Conservation (phyloP, 2,113 vertebrate genomes). For the Thymallus thymallus region DNA sequence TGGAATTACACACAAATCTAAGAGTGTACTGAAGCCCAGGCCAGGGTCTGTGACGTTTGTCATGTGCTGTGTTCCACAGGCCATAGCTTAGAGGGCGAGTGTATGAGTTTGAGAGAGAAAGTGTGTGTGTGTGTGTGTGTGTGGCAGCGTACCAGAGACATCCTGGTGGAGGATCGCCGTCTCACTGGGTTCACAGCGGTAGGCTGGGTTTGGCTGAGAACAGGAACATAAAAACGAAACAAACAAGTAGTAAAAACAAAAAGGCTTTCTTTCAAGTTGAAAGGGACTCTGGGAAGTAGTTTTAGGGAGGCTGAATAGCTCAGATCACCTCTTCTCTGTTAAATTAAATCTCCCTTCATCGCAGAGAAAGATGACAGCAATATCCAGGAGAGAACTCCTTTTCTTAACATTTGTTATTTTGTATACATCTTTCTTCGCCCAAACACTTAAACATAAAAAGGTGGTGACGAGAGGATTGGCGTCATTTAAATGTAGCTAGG, state of each 20-base stretch:
- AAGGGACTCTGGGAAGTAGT: neutral
- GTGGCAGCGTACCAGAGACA: slow-evolving; percentile 84
- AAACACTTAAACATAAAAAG: too few relatives aligned
- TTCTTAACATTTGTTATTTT: neutral
- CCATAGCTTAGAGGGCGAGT: neutral
- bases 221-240: slow-evolving; percentile 22
- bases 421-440: too few relatives aligned
- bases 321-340: too few relatives aligned
- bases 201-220: slow-evolving; percentile 82
- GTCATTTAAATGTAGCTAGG: slow-evolving; percentile 4
- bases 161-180: slow-evolving; percentile 86
- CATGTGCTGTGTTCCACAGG: slow-evolving; percentile 1
- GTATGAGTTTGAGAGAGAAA: neutral
- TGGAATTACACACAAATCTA: neutral
- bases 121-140: neutral
- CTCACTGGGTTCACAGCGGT: slow-evolving; percentile 86
- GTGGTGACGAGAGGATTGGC: too few relatives aligned
- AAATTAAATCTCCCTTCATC: too few relatives aligned
- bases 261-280: neutral
- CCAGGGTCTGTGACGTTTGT: neutral
- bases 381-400: neutral
- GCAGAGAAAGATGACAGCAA: neutral
- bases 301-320: too few relatives aligned
- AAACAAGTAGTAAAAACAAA: neutral
- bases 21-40: neutral